A percentile compares a stretch with the other conserved stretches of the same genome.
These are phyloP conservation scores for Corythoichthys haematopterus DNA, from an alignment of 2,113 vertebrate species.

Conservation along the genomic window DNA sequence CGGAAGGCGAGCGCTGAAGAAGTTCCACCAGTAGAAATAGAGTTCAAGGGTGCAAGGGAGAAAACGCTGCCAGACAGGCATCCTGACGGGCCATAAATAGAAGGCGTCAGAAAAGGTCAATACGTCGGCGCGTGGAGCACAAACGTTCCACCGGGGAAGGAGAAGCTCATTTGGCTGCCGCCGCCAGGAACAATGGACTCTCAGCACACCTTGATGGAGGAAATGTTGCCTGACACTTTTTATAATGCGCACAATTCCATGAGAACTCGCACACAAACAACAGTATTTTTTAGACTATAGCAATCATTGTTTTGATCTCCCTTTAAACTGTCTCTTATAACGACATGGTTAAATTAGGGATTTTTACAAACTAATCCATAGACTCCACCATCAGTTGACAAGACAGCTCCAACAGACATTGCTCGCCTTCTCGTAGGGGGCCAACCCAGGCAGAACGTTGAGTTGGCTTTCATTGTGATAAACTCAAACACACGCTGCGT, in stretches of 20 bases:
- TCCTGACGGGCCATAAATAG: slow-evolving; percentile 62
- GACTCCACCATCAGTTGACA: too few relatives aligned
- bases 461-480: too few relatives aligned
- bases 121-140: slow-evolving; percentile 45
- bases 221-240: slow-evolving; percentile 25
- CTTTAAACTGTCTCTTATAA: too few relatives aligned
- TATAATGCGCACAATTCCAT: neutral
- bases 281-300: too few relatives aligned
- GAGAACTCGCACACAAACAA: neutral
- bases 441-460: too few relatives aligned
- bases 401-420: too few relatives aligned
- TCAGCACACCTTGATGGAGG: slow-evolving; percentile 22
- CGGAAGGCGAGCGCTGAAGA: slow-evolving; percentile 12
- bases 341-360: too few relatives aligned
- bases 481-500: too few relatives aligned
- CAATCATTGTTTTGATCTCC: too few relatives aligned
- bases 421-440: too few relatives aligned
- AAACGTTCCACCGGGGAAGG: slow-evolving; percentile 55
- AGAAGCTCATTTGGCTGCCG: slow-evolving; percentile 52
- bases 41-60: slow-evolving; percentile 62
- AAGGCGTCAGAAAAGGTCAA: slow-evolving; percentile 64
- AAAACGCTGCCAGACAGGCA: slow-evolving; percentile 36
- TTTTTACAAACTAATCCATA: too few relatives aligned
- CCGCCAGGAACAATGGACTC: slow-evolving; percentile 34
- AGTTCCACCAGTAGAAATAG: slow-evolving; percentile 53